Evolutionary conservation across 1,140 invertebrate genomes (phyloP).

Genomic region (Apolygus lucorum): DNA sequence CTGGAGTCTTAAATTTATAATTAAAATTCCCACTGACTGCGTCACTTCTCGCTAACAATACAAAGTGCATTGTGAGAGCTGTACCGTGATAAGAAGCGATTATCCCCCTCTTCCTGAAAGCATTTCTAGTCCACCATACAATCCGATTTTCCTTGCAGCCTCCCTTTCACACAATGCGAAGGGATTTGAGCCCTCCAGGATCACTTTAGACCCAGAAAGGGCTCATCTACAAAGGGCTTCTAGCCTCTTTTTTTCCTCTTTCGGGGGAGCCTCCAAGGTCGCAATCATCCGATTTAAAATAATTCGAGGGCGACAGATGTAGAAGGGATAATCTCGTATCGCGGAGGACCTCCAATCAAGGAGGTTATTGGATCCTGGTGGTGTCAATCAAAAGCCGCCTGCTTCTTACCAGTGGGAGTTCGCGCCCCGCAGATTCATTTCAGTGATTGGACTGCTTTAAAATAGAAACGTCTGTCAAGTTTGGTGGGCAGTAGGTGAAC

Average conservation of each 20-base stretch:
- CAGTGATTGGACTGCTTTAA: no score
- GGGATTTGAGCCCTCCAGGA: background rate
- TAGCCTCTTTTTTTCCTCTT: background rate
- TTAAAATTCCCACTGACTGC: no score
- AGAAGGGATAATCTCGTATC: background rate
- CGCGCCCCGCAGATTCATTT: no score
- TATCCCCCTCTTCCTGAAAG: background rate
- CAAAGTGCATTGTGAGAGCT: background rate
- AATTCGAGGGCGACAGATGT: background rate
- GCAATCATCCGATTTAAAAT: slow-evolving; percentile 1
- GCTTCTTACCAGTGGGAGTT: no score
- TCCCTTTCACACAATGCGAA: background rate
- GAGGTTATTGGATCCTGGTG: background rate
- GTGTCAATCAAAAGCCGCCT: slow-evolving; percentile 1
- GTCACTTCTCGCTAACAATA: no score
- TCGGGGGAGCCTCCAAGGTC: background rate
- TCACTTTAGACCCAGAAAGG: background rate
- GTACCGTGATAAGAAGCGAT: background rate
- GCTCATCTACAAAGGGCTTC: background rate
- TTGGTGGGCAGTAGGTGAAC: no score
- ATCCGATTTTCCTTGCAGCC: background rate
- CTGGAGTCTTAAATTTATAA: no score
- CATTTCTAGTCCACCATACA: background rate
- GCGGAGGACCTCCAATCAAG: background rate
- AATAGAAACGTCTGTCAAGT: no score